Evolutionary conservation across 2,888 invertebrate species (phyloP).

Genomic region (Dilophus febrilis): DNA sequence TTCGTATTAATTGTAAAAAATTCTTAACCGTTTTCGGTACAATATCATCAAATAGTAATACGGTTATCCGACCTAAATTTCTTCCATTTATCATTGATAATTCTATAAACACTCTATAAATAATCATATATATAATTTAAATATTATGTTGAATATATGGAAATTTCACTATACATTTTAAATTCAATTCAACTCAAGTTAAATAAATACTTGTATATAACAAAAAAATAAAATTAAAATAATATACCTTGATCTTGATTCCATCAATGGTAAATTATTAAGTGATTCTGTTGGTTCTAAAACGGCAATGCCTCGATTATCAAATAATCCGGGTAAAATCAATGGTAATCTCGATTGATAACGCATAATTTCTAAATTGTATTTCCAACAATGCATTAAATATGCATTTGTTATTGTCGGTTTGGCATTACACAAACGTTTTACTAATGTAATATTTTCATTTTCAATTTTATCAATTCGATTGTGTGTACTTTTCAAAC

Average conservation of each 20-base stretch:
- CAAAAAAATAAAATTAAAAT: background rate
- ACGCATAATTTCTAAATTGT: background rate
- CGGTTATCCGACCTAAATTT: background rate
- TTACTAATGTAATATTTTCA: background rate
- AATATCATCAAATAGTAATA: background rate
- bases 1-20: background rate
- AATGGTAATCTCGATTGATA: background rate
- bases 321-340: background rate
- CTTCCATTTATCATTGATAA: background rate
- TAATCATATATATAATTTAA: background rate
- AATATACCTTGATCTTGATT: background rate
- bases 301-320: background rate
- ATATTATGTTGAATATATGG: too few species aligned
- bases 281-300: background rate
- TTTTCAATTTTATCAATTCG: background rate
- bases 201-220: too few species aligned
- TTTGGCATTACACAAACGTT: too few species aligned
- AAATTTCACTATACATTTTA: too few species aligned
- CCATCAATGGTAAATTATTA: background rate
- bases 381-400: background rate
- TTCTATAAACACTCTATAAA: background rate
- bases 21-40: background rate
- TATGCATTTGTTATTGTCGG: background rate
- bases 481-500: background rate
- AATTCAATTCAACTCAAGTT: too few species aligned